Base-by-base conservation (phyloP, 2,888 invertebrate species). In the Pollenia amentaria region DNA sequence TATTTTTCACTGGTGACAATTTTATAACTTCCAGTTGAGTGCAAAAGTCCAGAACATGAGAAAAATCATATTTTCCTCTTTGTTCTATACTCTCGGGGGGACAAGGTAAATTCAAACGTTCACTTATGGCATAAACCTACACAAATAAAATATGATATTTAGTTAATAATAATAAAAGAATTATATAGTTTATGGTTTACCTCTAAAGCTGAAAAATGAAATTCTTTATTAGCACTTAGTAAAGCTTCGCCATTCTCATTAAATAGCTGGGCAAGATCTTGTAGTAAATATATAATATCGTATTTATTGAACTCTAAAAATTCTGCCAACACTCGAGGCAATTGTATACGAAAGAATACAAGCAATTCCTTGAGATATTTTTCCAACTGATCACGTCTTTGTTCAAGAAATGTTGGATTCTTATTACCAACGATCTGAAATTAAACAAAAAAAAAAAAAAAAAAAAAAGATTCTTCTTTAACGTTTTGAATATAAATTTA, bases 261-360 rank as follows among this genome's bases (percentile, higher is more conserved):
- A 90, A 97, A 95, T 88, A 95, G 95, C 89, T 96, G 95, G 0
- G 98, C 97, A 92, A 98, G 94, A 91, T 96, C 96, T 94, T 97
- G 97, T 16, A 92, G 89, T 89, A 99, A 93, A 91, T 97, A 98
- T 90, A 96, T 96, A 89, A 98, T 96, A 93, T 99, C 99, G 93
- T 98, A 99, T 89, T 96, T 94, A 92, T 97, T 97, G 90, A 99
- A 96, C 91, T 98, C 96, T 83, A 99, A 94, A 94, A 99, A 99
- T 86, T 96, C 95, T 1, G 97, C 96, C 89, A 98, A 95, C 84
- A 95, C 95, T 87, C 96, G 95, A 0, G 98, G 98, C 95, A 98
- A 95, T 1, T 96, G 95, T 89, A 96, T 95, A 88, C 96, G 96
- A 87, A 98, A 94, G 91, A 96, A 96, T 87, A 95, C 95, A 67